Evolutionary conservation across 2,113 vertebrate species (phyloP).

Genomic region (Candoia aspera): DNA sequence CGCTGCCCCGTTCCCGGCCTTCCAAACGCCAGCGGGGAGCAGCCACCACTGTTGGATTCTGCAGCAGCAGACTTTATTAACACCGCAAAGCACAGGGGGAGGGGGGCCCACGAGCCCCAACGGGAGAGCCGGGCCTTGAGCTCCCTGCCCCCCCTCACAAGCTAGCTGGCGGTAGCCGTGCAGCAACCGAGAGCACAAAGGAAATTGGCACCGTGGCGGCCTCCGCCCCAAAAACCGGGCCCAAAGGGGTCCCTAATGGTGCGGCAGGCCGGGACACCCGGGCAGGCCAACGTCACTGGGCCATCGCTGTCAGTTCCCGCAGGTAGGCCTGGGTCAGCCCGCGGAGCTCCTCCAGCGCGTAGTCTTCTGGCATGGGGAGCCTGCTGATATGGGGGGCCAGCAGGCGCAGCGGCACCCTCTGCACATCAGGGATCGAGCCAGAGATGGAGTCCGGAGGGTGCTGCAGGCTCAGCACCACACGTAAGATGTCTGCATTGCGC

Average conservation of each 20-base stretch:
- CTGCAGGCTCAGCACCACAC: slow-evolving; percentile 88
- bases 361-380: slow-evolving; percentile 96
- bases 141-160: rapidly evolving
- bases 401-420: slow-evolving; percentile 77
- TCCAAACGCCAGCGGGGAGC: background rate
- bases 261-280: rapidly evolving
- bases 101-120: background rate
- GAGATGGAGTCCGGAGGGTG: slow-evolving; percentile 71
- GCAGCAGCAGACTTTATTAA: slow-evolving; percentile 34
- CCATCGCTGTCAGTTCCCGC: slow-evolving; percentile 78
- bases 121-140: background rate
- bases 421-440: slow-evolving; percentile 52
- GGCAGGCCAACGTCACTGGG: slow-evolving; percentile 65
- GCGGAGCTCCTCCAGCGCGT: slow-evolving; percentile 91
- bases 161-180: background rate
- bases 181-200: background rate
- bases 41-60: background rate
- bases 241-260: rapidly evolving
- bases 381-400: slow-evolving; percentile 86
- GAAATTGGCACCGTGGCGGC: rapidly evolving
- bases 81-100: rapidly evolving
- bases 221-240: background rate
- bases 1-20: rapidly evolving
- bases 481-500: slow-evolving; percentile 88
- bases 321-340: slow-evolving; percentile 91